Evolutionary conservation across 2,113 vertebrate species (phyloP).

Genomic region (Nycticorax nycticorax): DNA sequence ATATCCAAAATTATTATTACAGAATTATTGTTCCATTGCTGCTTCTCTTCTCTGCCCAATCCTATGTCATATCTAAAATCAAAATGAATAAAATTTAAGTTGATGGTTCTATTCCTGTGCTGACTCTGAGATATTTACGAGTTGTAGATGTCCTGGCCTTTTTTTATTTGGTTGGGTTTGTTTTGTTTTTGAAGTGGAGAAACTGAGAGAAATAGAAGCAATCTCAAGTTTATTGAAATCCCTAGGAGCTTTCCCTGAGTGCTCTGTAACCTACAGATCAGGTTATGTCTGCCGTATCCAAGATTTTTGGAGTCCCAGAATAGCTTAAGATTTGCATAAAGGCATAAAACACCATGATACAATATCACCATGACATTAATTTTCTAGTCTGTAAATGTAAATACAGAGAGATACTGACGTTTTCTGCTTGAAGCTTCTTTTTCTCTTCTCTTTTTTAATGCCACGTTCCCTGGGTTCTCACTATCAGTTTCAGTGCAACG

Average conservation of each 20-base stretch:
- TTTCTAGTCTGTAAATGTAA: background rate
- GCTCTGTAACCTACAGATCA: background rate
- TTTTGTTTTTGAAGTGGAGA: background rate
- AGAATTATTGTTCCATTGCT: background rate
- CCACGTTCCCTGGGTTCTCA: background rate
- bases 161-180: background rate
- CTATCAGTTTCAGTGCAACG: background rate
- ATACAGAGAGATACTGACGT: background rate
- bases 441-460: background rate
- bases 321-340: background rate
- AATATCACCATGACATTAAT: background rate
- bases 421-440: background rate
- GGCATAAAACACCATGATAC: background rate
- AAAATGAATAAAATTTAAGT: background rate
- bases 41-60: background rate
- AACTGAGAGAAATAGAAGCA: background rate
- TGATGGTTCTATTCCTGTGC: background rate
- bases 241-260: background rate
- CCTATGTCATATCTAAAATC: background rate
- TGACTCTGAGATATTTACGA: accelerated
- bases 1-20: background rate
- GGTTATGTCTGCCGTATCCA: background rate
- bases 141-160: background rate
- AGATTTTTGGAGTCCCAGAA: background rate
- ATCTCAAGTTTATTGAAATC: background rate